A percentile compares a stretch with the other conserved stretches of the same genome.
phyloP scores from a whole-genome alignment of 2,888 invertebrate species.

The Arrhopalites spinosus region DNA sequence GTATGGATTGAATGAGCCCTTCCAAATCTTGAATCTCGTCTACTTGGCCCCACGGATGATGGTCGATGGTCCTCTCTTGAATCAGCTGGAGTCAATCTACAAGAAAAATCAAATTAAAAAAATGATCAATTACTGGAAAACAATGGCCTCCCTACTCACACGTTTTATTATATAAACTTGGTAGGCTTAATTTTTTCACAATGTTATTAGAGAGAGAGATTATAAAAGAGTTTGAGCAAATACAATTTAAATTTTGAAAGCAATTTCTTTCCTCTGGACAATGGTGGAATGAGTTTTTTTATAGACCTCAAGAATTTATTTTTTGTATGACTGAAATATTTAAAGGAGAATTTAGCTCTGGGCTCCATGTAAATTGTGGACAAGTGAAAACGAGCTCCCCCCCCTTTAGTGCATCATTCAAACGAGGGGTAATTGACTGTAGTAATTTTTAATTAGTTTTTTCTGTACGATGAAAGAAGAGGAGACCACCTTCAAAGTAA shows the following conservation, averaged over 20 bases:
- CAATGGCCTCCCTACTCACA: too few relatives aligned
- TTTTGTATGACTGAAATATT: background rate
- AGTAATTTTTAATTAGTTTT: conserved; percentile 30
- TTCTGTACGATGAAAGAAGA: background rate
- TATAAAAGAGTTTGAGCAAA: too few relatives aligned
- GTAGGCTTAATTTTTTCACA: too few relatives aligned
- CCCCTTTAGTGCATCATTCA: too few relatives aligned
- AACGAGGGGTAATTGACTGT: conserved; percentile 21
- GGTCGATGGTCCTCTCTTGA: background rate
- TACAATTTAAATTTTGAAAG: too few relatives aligned
- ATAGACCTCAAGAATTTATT: background rate
- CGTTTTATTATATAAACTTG: too few relatives aligned
- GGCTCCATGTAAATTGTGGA: background rate
- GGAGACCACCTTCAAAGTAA: conserved; percentile 20
- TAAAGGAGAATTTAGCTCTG: background rate
- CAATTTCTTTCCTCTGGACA: too few relatives aligned
- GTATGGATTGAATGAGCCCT: background rate
- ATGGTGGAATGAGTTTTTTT: background rate
- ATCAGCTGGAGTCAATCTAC: too few relatives aligned
- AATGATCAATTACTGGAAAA: too few relatives aligned
- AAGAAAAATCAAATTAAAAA: too few relatives aligned
- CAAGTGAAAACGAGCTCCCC: conserved; percentile 13
- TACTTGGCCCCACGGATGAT: background rate
- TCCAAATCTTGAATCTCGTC: background rate
- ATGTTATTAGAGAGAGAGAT: too few relatives aligned